These are phyloP conservation scores for Plagiodera versicolora DNA, from an alignment of 2,888 invertebrate genomes.

Conservation along the genomic window DNA sequence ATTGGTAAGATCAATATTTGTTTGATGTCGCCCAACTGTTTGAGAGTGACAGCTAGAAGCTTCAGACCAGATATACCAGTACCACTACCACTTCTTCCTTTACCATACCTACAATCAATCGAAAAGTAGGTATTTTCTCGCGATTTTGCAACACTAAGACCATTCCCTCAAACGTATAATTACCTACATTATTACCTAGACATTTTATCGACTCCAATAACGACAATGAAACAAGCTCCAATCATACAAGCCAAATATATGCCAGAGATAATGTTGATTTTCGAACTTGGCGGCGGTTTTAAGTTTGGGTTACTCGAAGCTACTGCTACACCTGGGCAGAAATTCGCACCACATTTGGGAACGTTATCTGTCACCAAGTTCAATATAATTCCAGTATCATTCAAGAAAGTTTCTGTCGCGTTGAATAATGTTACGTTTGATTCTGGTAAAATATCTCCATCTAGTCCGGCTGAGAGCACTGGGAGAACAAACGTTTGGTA, in stretches of 20 bases:
- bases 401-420: constrained; percentile 30
- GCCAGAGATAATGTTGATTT: constrained; percentile 78
- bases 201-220: constrained; percentile 79
- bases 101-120: constrained; percentile 59
- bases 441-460: not conserved
- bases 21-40: constrained; percentile 74
- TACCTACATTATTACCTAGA: constrained; percentile 61
- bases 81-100: constrained; percentile 60
- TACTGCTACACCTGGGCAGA: constrained; percentile 62
- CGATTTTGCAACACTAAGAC: too few relatives aligned
- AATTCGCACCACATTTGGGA: constrained; percentile 73
- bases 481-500: not conserved
- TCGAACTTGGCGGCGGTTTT: constrained; percentile 68
- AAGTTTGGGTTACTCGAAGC: constrained; percentile 64
- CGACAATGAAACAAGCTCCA: constrained; percentile 72
- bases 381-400: constrained; percentile 6
- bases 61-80: constrained; percentile 67
- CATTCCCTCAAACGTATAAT: not conserved
- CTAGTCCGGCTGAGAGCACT: not conserved
- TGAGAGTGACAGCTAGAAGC: constrained; percentile 75
- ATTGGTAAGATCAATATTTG: constrained; percentile 86
- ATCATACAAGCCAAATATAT: constrained; percentile 82
- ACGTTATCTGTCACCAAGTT: constrained; percentile 52
- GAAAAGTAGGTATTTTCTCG: not conserved
- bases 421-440: constrained; percentile 35